Evolutionary conservation across 2,113 vertebrate species (phyloP).

Genomic region (Grallaria varia): DNA sequence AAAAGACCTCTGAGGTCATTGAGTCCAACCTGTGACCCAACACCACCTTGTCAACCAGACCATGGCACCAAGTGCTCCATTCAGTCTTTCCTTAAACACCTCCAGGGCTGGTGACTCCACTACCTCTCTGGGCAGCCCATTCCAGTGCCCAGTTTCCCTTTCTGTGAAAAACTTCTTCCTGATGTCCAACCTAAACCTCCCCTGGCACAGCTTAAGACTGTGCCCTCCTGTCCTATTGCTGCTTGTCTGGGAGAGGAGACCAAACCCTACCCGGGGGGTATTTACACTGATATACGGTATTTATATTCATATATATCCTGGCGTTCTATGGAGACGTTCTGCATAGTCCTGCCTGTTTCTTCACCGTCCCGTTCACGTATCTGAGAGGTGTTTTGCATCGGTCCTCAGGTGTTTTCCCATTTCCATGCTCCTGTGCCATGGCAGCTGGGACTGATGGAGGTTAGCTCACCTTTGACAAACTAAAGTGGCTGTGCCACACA

Average conservation of each 20-base stretch:
- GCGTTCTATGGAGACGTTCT: neutral
- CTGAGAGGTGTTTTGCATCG: neutral
- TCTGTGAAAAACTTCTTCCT: neutral
- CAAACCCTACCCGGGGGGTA: neutral
- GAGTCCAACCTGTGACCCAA: neutral
- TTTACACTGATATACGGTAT: neutral
- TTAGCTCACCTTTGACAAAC: neutral
- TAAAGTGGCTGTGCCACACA: neutral
- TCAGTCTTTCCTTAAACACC: neutral
- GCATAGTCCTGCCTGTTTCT: neutral
- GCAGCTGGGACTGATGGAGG: neutral
- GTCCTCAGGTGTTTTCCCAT: neutral
- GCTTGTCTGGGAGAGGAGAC: neutral
- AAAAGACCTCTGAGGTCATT: neutral
- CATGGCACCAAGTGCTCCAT: neutral
- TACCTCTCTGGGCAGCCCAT: neutral
- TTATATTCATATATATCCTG: neutral
- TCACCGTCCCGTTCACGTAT: neutral
- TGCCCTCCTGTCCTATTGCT: neutral
- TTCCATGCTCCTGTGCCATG: accelerated
- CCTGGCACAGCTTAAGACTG: neutral
- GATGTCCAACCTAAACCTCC: neutral
- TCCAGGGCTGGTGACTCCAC: neutral
- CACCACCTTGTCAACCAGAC: neutral
- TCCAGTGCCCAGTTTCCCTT: neutral